These are phyloP conservation scores for Anabacerthia variegaticeps DNA, from an alignment of 2,797 vertebrate species.

Conservation along the genomic window DNA sequence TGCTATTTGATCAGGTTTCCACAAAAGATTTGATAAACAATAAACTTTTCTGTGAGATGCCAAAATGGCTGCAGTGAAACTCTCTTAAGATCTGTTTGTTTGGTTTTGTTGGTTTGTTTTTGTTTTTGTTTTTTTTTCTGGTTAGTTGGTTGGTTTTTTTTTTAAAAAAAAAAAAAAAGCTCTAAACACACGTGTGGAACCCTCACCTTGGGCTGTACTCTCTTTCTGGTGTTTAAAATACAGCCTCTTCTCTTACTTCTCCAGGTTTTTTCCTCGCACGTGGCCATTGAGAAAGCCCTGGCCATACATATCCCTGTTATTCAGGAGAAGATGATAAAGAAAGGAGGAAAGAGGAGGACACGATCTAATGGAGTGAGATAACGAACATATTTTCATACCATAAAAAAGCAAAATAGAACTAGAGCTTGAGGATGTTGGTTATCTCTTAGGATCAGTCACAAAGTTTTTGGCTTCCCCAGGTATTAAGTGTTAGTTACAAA, in stretches of 20 bases:
- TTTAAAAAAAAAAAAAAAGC: background rate
- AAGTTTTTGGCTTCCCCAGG: background rate
- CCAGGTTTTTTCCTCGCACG: background rate
- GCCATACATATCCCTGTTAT: background rate
- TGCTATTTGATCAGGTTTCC: background rate
- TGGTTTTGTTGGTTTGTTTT: too few relatives aligned
- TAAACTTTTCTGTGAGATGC: background rate
- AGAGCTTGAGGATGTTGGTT: background rate
- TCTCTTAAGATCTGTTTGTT: background rate
- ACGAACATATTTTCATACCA: background rate
- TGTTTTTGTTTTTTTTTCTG: too few relatives aligned
- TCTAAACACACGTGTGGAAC: background rate
- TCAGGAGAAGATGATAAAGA: background rate
- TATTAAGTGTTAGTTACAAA: background rate
- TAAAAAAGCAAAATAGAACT: background rate
- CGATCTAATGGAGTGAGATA: background rate
- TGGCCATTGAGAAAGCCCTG: background rate
- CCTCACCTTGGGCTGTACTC: background rate
- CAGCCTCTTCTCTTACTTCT: background rate
- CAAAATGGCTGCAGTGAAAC: background rate
- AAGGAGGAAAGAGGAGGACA: background rate
- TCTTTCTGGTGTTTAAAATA: background rate
- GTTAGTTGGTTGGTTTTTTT: too few relatives aligned
- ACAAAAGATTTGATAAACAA: background rate
- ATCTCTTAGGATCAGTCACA: background rate